These are phyloP conservation scores for Drosophila persimilis DNA, from an alignment of 1,140 invertebrate species.

Conservation along the genomic window DNA sequence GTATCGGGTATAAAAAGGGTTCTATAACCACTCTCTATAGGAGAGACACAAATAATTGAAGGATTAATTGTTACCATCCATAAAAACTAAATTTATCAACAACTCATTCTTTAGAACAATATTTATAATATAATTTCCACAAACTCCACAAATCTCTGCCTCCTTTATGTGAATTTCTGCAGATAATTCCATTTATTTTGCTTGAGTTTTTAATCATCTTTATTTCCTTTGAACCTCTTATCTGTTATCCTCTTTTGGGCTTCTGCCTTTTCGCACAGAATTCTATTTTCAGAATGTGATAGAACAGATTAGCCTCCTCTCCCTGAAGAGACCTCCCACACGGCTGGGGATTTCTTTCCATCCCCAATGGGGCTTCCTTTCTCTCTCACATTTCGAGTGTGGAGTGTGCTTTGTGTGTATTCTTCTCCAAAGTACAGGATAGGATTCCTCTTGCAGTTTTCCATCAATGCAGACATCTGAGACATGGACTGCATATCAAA, in stretches of 20 bases:
- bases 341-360: not conserved
- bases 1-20: no score
- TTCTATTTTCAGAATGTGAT: conserved; percentile 42
- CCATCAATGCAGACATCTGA: conserved; percentile 61
- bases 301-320: conserved; percentile 40
- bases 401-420: conserved; percentile 30
- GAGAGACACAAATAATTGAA: no score
- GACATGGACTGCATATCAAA: conserved; percentile 69
- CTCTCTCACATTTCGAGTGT: conserved; percentile 29
- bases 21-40: no score
- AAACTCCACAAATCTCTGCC: no score
- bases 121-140: no score
- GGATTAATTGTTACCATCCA: no score
- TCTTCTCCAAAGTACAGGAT: conserved; percentile 4
- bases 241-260: conserved; percentile 15
- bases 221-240: conserved; percentile 7
- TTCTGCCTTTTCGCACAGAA: conserved; percentile 23
- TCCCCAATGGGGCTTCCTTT: conserved; percentile 15
- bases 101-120: no score
- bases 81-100: no score
- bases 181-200: not conserved
- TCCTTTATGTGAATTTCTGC: no score
- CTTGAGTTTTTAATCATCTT: conserved; percentile 13
- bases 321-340: conserved; percentile 25
- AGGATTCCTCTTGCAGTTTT: conserved; percentile 39